These are phyloP conservation scores for Dendrolimus punctatus DNA, from an alignment of 1,140 invertebrate genomes.

Conservation along the genomic window DNA sequence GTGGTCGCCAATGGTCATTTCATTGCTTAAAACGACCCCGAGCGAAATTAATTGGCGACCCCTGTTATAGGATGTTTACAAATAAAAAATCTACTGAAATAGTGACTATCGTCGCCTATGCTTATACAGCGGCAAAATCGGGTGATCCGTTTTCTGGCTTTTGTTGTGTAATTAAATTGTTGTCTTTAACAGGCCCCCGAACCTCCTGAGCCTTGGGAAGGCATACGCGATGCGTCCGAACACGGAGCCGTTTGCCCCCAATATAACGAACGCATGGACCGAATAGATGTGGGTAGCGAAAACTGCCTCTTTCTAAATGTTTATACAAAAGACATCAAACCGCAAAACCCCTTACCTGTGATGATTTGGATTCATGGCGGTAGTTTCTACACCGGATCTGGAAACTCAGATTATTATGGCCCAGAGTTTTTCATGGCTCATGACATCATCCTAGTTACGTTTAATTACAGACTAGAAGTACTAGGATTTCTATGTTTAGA, in stretches of 20 bases:
- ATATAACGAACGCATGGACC: slow-evolving; percentile 41
- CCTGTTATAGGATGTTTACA: too few species aligned
- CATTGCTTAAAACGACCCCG: too few species aligned
- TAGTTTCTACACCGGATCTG: slow-evolving; percentile 76
- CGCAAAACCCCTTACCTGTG: slow-evolving; percentile 70
- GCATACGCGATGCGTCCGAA: slow-evolving; percentile 54
- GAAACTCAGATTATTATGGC: slow-evolving; percentile 72
- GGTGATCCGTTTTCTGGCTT: too few species aligned
- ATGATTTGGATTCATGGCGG: slow-evolving; percentile 86
- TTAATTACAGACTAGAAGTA: slow-evolving; percentile 77
- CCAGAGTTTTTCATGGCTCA: slow-evolving; percentile 76
- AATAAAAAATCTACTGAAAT: too few species aligned
- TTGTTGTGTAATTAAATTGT: too few species aligned
- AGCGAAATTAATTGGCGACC: too few species aligned
- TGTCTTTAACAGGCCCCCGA: slow-evolving; percentile 48
- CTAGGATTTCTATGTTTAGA: slow-evolving; percentile 72
- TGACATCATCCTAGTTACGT: slow-evolving; percentile 76
- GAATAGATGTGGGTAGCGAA: slow-evolving; percentile 65
- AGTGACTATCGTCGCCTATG: too few species aligned
- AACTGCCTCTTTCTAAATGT: slow-evolving; percentile 86
- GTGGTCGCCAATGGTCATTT: too few species aligned
- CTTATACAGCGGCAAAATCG: too few species aligned
- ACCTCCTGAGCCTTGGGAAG: slow-evolving; percentile 64
- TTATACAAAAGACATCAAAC: slow-evolving; percentile 67
- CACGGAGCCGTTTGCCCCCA: slow-evolving; percentile 70